These are phyloP conservation scores for Parambassis ranga DNA, from an alignment of 2,797 vertebrate genomes.

Conservation along the genomic window DNA sequence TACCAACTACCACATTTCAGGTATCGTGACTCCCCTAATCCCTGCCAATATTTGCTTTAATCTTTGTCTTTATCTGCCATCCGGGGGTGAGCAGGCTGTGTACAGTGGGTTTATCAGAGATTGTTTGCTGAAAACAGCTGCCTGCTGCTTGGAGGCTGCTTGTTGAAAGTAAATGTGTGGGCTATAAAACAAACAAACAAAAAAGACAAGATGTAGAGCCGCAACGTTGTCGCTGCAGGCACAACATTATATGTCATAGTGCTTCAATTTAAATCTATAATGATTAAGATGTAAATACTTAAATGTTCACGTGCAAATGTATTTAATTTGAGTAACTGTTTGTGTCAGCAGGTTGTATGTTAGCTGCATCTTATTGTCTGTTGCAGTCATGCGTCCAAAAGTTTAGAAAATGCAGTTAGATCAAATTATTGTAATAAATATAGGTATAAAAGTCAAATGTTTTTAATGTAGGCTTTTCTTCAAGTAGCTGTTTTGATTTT, in stretches of 20 bases:
- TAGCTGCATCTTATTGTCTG: no score
- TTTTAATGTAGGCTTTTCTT: no score
- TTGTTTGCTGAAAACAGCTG: constrained; percentile 3
- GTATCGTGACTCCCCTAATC: constrained; percentile 2
- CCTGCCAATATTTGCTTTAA: background rate
- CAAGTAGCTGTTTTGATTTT: no score
- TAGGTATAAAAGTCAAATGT: no score
- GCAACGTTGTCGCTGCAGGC: background rate
- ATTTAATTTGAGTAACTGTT: background rate
- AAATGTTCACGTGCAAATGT: background rate
- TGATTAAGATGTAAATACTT: background rate
- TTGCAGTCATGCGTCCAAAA: no score
- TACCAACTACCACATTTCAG: background rate
- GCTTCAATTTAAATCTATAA: no score
- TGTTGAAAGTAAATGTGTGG: background rate
- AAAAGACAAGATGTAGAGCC: background rate
- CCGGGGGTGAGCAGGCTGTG: background rate
- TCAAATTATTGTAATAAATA: no score
- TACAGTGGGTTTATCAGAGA: background rate
- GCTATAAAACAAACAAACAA: background rate
- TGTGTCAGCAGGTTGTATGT: no score
- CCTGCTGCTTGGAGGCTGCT: background rate
- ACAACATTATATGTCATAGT: background rate
- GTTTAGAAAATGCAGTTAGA: no score
- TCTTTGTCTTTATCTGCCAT: background rate